phyloP scores from a whole-genome alignment of 2,797 vertebrate genomes.

The Notolepis coatsorum region DNA sequence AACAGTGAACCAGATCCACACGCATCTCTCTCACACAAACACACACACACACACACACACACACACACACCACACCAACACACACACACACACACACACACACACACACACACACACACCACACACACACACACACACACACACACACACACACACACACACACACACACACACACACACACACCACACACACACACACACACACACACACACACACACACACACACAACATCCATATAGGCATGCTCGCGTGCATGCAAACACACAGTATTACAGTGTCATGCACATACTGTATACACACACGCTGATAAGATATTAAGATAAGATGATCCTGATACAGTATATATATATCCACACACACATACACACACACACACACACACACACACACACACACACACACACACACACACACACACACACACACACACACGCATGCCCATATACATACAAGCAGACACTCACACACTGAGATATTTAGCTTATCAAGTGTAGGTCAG shows the following conservation, averaged over 20 bases:
- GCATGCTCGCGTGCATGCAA: neutral
- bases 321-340: too few species aligned
- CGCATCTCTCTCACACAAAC: conserved; percentile 61
- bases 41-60: conserved; percentile 25
- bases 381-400: neutral
- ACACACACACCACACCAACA: too few species aligned
- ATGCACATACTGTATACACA: neutral
- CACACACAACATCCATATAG: too few species aligned
- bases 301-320: too few species aligned
- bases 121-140: too few species aligned
- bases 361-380: conserved; percentile 10
- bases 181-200: conserved; percentile 13
- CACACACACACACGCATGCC: conserved; percentile 3
- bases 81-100: conserved; percentile 8
- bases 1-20: too few species aligned
- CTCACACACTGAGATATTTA: conserved; percentile 17
- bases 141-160: neutral
- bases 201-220: conserved; percentile 1
- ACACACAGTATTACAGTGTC: neutral
- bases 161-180: too few species aligned
- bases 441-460: conserved; percentile 21
- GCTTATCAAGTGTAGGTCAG: conserved; percentile 68
- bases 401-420: conserved; percentile 1
- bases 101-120: neutral
- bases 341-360: too few species aligned